Conservation (phyloP, 2,888 invertebrate genomes). For the Tribolium freemani region DNA sequence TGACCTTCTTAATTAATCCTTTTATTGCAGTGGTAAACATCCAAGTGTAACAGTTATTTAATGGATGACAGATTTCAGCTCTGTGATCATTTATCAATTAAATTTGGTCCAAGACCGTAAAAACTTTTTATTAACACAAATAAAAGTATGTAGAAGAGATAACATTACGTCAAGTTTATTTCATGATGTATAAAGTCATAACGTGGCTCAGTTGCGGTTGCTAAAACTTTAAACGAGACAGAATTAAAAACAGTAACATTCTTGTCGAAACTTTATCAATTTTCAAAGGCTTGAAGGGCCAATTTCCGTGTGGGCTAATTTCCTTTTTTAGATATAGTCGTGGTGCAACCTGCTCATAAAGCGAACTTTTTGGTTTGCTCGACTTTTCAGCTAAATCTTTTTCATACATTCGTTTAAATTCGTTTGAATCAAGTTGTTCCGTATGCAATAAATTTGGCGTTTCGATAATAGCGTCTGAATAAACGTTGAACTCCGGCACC, state of each 20-base stretch:
- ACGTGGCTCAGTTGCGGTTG: slow-evolving; percentile 48
- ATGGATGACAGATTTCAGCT: slow-evolving; percentile 27
- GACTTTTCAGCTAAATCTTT: too few relatives aligned
- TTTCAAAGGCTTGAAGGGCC: slow-evolving; percentile 28
- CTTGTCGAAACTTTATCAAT: slow-evolving; percentile 47
- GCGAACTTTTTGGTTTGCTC: too few relatives aligned
- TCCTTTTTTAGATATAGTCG: not conserved
- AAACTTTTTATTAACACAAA: slow-evolving; percentile 5
- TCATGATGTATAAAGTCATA: slow-evolving; percentile 47
- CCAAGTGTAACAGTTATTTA: not conserved
- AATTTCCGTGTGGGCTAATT: slow-evolving; percentile 5
- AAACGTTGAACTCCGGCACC: slow-evolving; percentile 12
- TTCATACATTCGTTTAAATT: not conserved
- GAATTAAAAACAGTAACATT: slow-evolving; percentile 54
- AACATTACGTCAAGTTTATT: slow-evolving; percentile 42
- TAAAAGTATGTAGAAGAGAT: slow-evolving; percentile 36
- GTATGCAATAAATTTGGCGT: slow-evolving; percentile 19
- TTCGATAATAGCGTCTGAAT: slow-evolving; percentile 9
- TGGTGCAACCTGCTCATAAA: not conserved
- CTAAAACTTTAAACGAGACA: slow-evolving; percentile 54
- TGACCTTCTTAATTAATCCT: not conserved
- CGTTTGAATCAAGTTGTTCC: slow-evolving; percentile 6
- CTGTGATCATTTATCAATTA: slow-evolving; percentile 39
- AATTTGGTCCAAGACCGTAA: not conserved
- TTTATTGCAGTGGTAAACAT: not conserved